phyloP scores from a whole-genome alignment of 2,113 vertebrate genomes.

The Lichenostomus cassidix region DNA sequence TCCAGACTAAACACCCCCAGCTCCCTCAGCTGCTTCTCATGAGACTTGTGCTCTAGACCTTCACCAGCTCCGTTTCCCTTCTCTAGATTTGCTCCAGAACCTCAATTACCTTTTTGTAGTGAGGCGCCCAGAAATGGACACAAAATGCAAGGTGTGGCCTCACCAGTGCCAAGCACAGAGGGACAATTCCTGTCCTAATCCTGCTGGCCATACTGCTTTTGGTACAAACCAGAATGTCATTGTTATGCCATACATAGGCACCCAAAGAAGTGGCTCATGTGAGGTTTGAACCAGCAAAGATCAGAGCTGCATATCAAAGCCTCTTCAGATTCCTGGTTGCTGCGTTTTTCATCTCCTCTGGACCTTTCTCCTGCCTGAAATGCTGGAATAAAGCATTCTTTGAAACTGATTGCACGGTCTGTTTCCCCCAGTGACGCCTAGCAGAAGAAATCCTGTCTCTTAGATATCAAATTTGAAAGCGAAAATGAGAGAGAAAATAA shows the following conservation, averaged over 20 bases:
- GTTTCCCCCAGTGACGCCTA: slow-evolving; percentile 18
- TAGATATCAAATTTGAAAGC: slow-evolving; percentile 17
- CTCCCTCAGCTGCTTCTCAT: not conserved
- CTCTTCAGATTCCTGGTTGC: not conserved
- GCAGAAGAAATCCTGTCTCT: slow-evolving; percentile 26
- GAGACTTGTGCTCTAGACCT: not conserved
- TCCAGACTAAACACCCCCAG: not conserved
- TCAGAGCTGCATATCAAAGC: slow-evolving; percentile 26
- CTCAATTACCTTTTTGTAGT: not conserved
- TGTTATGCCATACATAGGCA: not conserved
- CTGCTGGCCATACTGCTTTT: not conserved
- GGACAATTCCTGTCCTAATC: fast-evolving
- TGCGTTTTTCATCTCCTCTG: slow-evolving; percentile 14
- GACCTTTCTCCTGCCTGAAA: slow-evolving; percentile 26
- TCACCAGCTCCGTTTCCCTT: not conserved
- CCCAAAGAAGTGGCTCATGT: not conserved
- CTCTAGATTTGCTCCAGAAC: fast-evolving
- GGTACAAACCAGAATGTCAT: not conserved
- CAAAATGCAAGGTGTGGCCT: fast-evolving
- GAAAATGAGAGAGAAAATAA: slow-evolving; percentile 36
- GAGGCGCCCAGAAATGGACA: not conserved
- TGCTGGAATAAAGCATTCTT: not conserved
- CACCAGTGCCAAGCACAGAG: fast-evolving
- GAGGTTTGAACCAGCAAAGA: slow-evolving; percentile 9
- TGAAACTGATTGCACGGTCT: not conserved